Evolutionary conservation across 1,140 invertebrate species (phyloP), one percentile per base, ranked within the genome.

Genomic region (Drosophila pseudoobscura): DNA sequence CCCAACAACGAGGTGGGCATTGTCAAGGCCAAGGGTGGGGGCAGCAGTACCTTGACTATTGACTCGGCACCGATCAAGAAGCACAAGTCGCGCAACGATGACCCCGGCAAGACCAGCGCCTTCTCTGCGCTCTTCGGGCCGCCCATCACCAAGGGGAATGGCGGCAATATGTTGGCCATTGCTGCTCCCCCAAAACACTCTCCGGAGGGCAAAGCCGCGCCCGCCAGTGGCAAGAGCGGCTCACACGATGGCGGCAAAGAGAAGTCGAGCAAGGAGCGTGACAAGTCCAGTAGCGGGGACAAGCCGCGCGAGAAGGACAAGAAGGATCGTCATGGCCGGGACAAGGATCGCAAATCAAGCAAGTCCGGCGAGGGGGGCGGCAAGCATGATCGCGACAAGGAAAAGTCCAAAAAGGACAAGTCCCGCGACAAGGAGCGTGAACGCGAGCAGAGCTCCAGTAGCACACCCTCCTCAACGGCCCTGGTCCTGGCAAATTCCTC

Each of bases 61-160:
- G 61, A 92, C 24, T 85, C 92, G 56, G 93, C 93, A 17, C 51
- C 70, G 1, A 71, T 84, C 3, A 95, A 95, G 88, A 95, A 95
- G 91, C 94, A 94, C 65, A 95, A 95, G 91, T 91, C 92, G 52
- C 94, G 94, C 55, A 93, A 94, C 3, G 82, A 87, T 17, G 82
- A 87, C 24, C 20, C 95, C 95, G 76, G 91, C 93, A 31, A 94
- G 93, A 80, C 91, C 91, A 79, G 93, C 78, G 94, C 94, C 51
- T 97, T 97, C 91, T 94, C 94, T 43, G 95, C 94, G 68, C 92
- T 98, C 51, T 97, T 97, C 92, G 96, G 96, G 1, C 91, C 95
- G 31, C 96, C 96, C 1, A 95, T 97, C 61, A 94, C 93, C 24
- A 96, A 96, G 83, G 94, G 94, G 4, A 93, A 93, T 61, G 46